Conservation (phyloP, 1,140 invertebrate species). For the Drosophila busckii region DNA sequence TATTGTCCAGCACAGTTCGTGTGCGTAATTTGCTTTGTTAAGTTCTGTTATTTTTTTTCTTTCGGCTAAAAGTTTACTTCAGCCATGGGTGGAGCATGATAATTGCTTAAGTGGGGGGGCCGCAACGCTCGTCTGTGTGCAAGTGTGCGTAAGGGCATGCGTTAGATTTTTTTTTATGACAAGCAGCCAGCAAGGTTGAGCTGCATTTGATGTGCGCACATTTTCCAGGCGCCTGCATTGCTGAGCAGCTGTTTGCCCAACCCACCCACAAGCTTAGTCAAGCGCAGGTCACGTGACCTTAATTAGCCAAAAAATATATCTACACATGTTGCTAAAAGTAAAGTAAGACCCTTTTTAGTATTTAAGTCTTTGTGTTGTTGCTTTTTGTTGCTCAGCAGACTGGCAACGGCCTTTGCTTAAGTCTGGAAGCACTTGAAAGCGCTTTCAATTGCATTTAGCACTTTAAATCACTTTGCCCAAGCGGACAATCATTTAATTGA, state of each 20-base stretch:
- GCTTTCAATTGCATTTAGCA: slow-evolving; percentile 33
- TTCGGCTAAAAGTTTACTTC: slow-evolving; percentile 61
- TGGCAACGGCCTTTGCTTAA: slow-evolving; percentile 11
- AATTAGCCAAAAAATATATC: slow-evolving; percentile 46
- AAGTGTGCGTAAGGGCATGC: slow-evolving; percentile 59
- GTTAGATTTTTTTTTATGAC: slow-evolving; percentile 39
- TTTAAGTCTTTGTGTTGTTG: slow-evolving; percentile 11
- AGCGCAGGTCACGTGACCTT: slow-evolving; percentile 63
- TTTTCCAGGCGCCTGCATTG: slow-evolving; percentile 57
- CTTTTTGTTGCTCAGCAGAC: no score
- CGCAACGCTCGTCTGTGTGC: slow-evolving; percentile 26
- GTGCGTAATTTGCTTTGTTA: slow-evolving; percentile 70
- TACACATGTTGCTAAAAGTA: background rate
- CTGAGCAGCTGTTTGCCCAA: slow-evolving; percentile 13
- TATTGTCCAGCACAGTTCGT: slow-evolving; percentile 73
- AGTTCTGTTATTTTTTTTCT: slow-evolving; percentile 37
- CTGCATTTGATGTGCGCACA: slow-evolving; percentile 60
- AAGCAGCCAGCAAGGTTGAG: slow-evolving; percentile 8
- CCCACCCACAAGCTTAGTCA: slow-evolving; percentile 11
- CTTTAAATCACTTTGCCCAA: slow-evolving; percentile 42
- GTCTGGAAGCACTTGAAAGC: slow-evolving; percentile 31
- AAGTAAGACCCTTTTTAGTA: background rate
- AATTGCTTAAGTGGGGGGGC: slow-evolving; percentile 38
- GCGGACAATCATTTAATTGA: slow-evolving; percentile 49
- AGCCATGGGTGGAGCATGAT: slow-evolving; percentile 53